Conservation (phyloP, 2,113 vertebrate species). For the Lontra canadensis region DNA sequence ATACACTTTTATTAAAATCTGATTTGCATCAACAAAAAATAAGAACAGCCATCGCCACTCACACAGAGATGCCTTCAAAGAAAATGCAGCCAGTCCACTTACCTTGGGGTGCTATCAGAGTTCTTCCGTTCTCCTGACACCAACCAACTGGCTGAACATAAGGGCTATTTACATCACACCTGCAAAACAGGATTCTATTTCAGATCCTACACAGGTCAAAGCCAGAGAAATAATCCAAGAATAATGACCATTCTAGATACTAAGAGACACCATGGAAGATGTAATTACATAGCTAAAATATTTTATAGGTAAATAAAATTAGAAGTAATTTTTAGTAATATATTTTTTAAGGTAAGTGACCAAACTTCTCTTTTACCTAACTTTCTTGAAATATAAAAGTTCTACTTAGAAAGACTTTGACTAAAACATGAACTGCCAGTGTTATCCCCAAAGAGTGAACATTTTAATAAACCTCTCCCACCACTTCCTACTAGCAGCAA, state of each 20-base stretch:
- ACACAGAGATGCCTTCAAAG: background rate
- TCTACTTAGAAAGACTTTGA: background rate
- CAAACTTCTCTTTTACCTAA: background rate
- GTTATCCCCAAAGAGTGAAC: background rate
- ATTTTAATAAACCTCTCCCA: background rate
- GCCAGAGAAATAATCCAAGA: constrained; percentile 4
- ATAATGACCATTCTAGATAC: background rate
- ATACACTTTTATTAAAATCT: background rate
- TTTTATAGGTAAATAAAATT: background rate
- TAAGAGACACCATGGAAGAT: background rate
- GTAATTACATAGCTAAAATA: background rate
- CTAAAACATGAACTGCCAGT: background rate
- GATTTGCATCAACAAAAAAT: background rate
- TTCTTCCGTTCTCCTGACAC: constrained; percentile 73
- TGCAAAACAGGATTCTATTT: constrained; percentile 51
- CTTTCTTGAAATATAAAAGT: constrained; percentile 15
- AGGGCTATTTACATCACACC: constrained; percentile 74
- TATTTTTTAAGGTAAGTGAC: background rate
- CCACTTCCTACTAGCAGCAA: background rate
- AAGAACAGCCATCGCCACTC: background rate
- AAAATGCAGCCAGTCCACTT: background rate
- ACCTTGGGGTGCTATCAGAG: constrained; percentile 75
- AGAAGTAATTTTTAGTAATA: background rate
- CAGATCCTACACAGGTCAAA: background rate
- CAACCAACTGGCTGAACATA: constrained; percentile 75